These are phyloP conservation scores for Nasua narica DNA, from an alignment of 2,797 vertebrate species.

Conservation along the genomic window DNA sequence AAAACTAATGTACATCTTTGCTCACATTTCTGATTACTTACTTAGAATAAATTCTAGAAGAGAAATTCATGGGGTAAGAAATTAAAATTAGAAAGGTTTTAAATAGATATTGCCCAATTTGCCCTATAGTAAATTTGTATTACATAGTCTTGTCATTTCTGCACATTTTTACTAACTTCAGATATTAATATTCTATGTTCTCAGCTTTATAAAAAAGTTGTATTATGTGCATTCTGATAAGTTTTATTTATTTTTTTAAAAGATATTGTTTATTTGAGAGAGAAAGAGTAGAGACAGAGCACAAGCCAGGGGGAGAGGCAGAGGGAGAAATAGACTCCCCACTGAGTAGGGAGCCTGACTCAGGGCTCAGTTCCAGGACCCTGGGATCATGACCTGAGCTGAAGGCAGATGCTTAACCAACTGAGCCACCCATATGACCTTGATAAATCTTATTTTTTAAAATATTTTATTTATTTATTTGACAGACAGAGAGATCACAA, in stretches of 20 bases:
- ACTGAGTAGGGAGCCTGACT: no score
- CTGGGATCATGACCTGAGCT: no score
- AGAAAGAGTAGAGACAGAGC: no score
- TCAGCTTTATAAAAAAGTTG: neutral
- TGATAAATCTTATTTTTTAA: no score
- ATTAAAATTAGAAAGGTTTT: neutral
- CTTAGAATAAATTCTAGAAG: neutral
- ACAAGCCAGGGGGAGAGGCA: no score
- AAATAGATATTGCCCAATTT: neutral
- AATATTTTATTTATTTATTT: no score
- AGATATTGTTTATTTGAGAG: no score
- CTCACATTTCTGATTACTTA: neutral
- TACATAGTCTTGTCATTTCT: neutral
- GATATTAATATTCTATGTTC: neutral
- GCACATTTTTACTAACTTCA: neutral
- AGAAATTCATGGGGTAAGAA: neutral
- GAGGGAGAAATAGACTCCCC: no score
- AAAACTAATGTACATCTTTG: neutral
- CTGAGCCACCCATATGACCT: no score
- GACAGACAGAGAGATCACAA: no score
- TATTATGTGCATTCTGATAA: neutral
- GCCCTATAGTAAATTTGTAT: neutral
- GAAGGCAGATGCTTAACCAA: no score
- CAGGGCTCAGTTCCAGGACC: no score
- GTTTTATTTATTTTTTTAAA: neutral